These are phyloP conservation scores for Dicyrtoma fusca DNA, from an alignment of 2,888 invertebrate genomes.

Conservation along the genomic window DNA sequence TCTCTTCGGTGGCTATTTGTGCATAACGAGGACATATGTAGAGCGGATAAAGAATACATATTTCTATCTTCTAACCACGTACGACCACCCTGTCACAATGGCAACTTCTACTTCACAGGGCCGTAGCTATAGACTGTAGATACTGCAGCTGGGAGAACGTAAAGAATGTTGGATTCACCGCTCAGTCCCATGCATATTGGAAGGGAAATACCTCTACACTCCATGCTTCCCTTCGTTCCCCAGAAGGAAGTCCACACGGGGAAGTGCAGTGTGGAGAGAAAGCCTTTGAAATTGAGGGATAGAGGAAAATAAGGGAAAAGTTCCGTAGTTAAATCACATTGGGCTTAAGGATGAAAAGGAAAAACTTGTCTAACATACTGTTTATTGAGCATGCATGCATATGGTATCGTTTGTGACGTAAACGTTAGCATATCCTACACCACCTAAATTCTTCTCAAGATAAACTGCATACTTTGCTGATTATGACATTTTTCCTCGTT, in stretches of 20 bases:
- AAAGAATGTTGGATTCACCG: no score
- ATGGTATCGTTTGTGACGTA: constrained; percentile 20
- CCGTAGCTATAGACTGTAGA: constrained; percentile 2
- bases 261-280: not conserved
- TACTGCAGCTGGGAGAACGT: no score
- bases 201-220: no score
- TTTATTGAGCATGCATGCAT: not conserved
- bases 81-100: not conserved
- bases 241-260: not conserved
- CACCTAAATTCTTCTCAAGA: constrained; percentile 34
- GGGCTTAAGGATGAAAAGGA: constrained; percentile 16
- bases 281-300: not conserved
- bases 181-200: no score
- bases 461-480: constrained; percentile 39
- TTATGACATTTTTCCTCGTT: constrained; percentile 39
- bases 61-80: no score
- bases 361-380: constrained; percentile 14
- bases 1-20: no score
- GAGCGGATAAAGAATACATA: no score
- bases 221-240: not conserved
- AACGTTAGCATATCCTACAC: constrained; percentile 21
- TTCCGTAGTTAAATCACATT: constrained; percentile 1
- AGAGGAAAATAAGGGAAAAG: not conserved
- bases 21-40: no score
- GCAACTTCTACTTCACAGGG: not conserved